These are phyloP conservation scores for Hemitrygon akajei DNA, from an alignment of 2,797 vertebrate species.

Conservation along the genomic window DNA sequence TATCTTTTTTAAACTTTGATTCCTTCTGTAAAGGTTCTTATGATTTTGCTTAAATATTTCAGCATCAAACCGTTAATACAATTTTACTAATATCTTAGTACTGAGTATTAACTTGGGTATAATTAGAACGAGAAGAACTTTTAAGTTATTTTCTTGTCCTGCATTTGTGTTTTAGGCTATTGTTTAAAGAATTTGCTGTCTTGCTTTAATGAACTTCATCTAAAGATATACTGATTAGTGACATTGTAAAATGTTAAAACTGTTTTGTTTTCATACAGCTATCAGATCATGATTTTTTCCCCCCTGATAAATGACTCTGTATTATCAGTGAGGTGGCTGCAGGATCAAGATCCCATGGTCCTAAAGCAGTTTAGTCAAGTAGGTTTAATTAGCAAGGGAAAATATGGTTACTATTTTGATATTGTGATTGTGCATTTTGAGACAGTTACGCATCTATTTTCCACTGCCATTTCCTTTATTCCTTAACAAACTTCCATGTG, in stretches of 20 bases:
- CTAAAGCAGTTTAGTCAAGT: neutral
- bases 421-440: no score
- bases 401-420: neutral
- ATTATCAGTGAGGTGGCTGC: neutral
- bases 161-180: neutral
- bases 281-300: no score
- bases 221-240: neutral
- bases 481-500: no score
- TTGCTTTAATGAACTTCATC: neutral
- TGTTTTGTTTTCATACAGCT: neutral
- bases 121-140: neutral
- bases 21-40: no score
- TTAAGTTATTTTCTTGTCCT: neutral
- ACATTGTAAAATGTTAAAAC: neutral
- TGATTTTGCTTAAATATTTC: neutral
- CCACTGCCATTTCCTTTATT: neutral
- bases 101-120: neutral
- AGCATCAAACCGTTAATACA: neutral
- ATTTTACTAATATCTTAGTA: neutral
- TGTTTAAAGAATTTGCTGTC: neutral
- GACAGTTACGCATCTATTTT: neutral
- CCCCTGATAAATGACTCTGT: no score
- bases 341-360: neutral
- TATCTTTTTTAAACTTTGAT: neutral
- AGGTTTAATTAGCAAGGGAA: neutral